Conservation (phyloP, 2,888 invertebrate genomes). For the Bruchidius siliquastri region DNA sequence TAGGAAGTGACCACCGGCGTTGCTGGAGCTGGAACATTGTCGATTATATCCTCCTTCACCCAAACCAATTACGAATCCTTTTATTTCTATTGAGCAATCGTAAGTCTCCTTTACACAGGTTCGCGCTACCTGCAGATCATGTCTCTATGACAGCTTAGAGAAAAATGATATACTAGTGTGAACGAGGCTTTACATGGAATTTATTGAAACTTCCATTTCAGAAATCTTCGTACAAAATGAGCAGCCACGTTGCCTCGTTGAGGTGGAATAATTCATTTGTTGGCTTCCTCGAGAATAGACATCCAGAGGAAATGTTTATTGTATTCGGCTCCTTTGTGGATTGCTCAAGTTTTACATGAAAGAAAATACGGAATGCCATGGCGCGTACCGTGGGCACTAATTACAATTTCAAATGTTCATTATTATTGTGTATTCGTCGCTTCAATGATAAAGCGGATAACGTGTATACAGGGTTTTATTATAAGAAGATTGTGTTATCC, state of each 20-base stretch:
- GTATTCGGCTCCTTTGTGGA: neutral
- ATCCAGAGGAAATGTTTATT: neutral
- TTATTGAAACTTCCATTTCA: neutral
- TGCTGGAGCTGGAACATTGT: too few relatives aligned
- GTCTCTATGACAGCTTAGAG: too few relatives aligned
- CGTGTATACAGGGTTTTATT: neutral
- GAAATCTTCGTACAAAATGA: neutral
- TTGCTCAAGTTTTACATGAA: neutral
- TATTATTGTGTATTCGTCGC: neutral
- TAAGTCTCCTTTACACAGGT: too few relatives aligned
- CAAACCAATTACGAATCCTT: too few relatives aligned
- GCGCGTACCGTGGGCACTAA: neutral
- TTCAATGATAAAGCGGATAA: neutral
- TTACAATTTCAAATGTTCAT: neutral
- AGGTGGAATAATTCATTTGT: neutral
- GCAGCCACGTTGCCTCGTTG: neutral
- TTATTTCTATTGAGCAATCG: too few relatives aligned
- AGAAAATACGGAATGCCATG: neutral
- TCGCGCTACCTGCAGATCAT: too few relatives aligned
- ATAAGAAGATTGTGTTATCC: too few relatives aligned
- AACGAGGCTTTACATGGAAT: neutral
- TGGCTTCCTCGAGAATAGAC: neutral
- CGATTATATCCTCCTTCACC: too few relatives aligned
- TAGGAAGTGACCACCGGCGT: too few relatives aligned
- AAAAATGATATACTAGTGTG: too few relatives aligned